Conservation (phyloP, 2,113 vertebrate species). For the Seriola quinqueradiata region DNA sequence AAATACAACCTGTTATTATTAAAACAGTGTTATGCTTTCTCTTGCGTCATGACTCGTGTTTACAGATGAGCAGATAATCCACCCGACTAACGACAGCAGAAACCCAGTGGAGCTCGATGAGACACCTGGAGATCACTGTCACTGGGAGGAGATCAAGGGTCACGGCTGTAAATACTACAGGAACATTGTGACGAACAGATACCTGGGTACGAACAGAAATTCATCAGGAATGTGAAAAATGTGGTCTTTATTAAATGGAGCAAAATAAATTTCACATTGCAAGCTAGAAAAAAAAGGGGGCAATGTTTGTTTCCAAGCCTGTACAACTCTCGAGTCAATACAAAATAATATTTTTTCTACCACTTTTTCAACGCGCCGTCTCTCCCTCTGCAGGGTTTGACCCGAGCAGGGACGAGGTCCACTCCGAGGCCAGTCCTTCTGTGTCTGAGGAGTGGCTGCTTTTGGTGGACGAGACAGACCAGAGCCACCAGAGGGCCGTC, state of each 20-base stretch:
- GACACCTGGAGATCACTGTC: constrained; percentile 20
- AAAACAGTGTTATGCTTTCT: neutral
- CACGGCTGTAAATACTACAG: constrained; percentile 57
- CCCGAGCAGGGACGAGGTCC: constrained; percentile 16
- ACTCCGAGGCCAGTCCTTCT: constrained; percentile 32
- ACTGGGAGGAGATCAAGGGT: constrained; percentile 69
- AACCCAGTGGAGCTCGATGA: constrained; percentile 47
- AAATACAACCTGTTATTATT: neutral
- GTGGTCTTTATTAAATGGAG: constrained; percentile 70
- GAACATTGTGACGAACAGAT: constrained; percentile 51
- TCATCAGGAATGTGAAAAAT: constrained; percentile 26
- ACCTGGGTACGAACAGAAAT: constrained; percentile 40
- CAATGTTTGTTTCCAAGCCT: constrained; percentile 29
- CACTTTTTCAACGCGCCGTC: neutral
- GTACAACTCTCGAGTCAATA: constrained; percentile 35
- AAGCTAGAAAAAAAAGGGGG: constrained; percentile 13
- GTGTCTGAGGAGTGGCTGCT: constrained; percentile 67
- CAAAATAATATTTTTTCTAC: constrained; percentile 8
- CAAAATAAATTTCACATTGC: constrained; percentile 46
- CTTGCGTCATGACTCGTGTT: neutral
- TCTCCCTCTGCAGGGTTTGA: constrained; percentile 56
- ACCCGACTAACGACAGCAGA: constrained; percentile 7
- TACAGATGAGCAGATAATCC: constrained; percentile 42
- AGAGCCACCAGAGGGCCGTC: constrained; percentile 51
- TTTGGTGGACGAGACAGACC: constrained; percentile 63